Evolutionary conservation across 2,797 vertebrate species (phyloP).

Genomic region (Philypnodon macrostomus): DNA sequence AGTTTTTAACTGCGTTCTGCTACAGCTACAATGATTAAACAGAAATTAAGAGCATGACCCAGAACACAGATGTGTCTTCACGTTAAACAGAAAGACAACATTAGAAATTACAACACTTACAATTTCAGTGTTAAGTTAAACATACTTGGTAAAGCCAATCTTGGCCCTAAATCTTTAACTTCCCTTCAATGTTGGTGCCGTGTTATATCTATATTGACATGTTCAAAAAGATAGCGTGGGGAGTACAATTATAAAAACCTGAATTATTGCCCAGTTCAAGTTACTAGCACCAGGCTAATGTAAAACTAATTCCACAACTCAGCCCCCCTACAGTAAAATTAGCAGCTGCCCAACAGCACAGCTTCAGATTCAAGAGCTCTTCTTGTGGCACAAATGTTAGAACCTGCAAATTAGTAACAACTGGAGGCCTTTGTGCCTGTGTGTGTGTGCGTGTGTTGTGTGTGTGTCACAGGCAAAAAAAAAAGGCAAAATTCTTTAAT

Average conservation of each 20-base stretch:
- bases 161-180: no score
- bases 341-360: constrained; percentile 11
- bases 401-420: neutral
- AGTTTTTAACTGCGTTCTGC: constrained; percentile 5
- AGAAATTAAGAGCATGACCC: constrained; percentile 5
- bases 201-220: no score
- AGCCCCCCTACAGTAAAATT: constrained; percentile 23
- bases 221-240: no score
- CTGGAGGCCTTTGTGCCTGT: neutral
- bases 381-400: neutral
- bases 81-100: no score
- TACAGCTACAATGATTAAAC: neutral
- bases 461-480: no score
- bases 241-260: no score
- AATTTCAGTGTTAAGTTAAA: neutral
- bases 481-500: constrained; percentile 13
- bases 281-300: no score
- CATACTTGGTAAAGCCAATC: no score
- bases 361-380: neutral
- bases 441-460: neutral
- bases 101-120: no score
- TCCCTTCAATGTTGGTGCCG: no score
- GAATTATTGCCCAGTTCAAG: no score
- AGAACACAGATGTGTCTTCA: constrained; percentile 14
- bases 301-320: no score